These are phyloP conservation scores for Leptinotarsa lineolata DNA, from an alignment of 1,140 invertebrate species.

Conservation along the genomic window DNA sequence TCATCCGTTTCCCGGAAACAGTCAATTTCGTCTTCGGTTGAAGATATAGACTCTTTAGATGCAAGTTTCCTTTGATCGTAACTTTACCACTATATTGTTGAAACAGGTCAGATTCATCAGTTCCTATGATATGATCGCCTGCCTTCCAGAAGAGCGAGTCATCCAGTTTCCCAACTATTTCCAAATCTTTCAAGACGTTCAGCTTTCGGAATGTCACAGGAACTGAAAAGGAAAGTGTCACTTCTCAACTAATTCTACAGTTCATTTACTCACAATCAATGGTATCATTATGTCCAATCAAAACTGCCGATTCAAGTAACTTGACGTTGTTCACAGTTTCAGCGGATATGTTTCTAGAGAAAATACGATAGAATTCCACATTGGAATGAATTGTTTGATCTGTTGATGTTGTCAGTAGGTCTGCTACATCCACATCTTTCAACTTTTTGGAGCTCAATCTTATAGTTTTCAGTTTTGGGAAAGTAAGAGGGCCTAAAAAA, in stretches of 20 bases:
- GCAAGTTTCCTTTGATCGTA: conserved; percentile 44
- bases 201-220: conserved; percentile 41
- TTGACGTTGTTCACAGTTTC: conserved; percentile 39
- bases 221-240: conserved; percentile 27
- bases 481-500: conserved; percentile 23
- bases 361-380: conserved; percentile 40
- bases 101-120: conserved; percentile 43
- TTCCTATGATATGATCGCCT: conserved; percentile 37
- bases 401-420: conserved; percentile 45
- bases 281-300: conserved; percentile 25
- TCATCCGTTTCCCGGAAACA: conserved; percentile 38
- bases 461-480: conserved; percentile 10
- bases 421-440: conserved; percentile 29
- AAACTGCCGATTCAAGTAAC: conserved; percentile 29
- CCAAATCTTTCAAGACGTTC: conserved; percentile 38
- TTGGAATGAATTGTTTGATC: conserved; percentile 42
- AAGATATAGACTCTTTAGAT: conserved; percentile 39
- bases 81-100: conserved; percentile 46
- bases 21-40: conserved; percentile 32
- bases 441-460: conserved; percentile 2
- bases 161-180: conserved; percentile 33
- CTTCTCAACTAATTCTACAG: not conserved
- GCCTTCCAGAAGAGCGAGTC: conserved; percentile 32
- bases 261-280: conserved; percentile 20
- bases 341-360: conserved; percentile 32